Base-by-base conservation (phyloP, 2,797 vertebrate species). In the Pangasius sanitwongsei region DNA sequence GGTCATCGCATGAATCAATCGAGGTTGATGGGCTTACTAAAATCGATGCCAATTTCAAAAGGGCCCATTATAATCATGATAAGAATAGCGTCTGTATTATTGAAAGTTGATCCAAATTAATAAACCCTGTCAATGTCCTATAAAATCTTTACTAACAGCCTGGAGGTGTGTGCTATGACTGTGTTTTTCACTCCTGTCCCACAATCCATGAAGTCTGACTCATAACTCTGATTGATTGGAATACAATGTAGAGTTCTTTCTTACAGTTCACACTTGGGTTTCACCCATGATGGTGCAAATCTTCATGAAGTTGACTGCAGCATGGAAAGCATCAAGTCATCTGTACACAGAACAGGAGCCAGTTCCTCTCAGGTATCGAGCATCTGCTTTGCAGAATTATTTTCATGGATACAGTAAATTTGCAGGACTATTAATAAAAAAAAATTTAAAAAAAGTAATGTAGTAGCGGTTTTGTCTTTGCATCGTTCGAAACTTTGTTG, bases 1-100 rank as follows among this genome's bases (percentile, higher is more conserved):
- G 90, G 89, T 87, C 90, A 89, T 90, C 31, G 61, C 75, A 55
- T 37, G 72, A 90, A 89, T 92, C 88, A 89, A 87, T 88, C 69
- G 78, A 75, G 90, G 77, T 81, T 89, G 88, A 91, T 87, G 80
- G 87, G 75, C 70, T 89, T 55, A 83, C 44, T 78, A 31, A 87
- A 89, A 87, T 92, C 91, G 34, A 92, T 91, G 83, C 75, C 55
- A 86, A 89, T 89, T 89, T 92, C 86, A 91, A 89, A 90, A 72
- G 23, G 15, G 87, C 74, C 57, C 50, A 65, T 84, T 87, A 89
- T 89, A 88, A 88, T 55, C 55, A 89, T 88, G 84, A 77, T 88
- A 88, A 84, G 81, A 91, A 89, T 87, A 80, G 70, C 67, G 55
- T 53, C 50, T 87, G 74, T 37, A 34, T 82, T 85, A 77, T 20